Conservation (phyloP, 2,888 invertebrate genomes). For the Catocala nupta region DNA sequence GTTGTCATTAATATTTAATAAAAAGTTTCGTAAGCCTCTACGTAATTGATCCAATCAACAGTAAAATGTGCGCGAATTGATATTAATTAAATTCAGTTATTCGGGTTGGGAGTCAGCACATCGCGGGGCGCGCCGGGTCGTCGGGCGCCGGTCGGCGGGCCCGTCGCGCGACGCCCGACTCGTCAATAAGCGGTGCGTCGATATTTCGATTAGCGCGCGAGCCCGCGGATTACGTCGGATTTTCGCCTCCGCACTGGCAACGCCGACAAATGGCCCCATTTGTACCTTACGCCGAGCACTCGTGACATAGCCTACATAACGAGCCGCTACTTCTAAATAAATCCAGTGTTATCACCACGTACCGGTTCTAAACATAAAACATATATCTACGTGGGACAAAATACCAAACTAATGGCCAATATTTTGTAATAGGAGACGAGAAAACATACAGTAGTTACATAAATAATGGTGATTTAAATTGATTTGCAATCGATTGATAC, state of each 20-base stretch:
- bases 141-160: slow-evolving; percentile 33
- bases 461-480: background rate
- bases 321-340: slow-evolving; percentile 41
- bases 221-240: slow-evolving; percentile 82
- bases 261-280: slow-evolving; percentile 82
- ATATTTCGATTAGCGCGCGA: slow-evolving; percentile 85
- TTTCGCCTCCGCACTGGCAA: slow-evolving; percentile 77
- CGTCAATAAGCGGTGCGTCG: slow-evolving; percentile 79
- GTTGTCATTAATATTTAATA: slow-evolving; percentile 3
- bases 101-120: slow-evolving; percentile 29
- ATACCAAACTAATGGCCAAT: slow-evolving; percentile 7
- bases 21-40: background rate
- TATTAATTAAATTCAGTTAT: slow-evolving; percentile 20
- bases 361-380: slow-evolving; percentile 20
- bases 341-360: slow-evolving; percentile 28
- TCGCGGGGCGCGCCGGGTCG: slow-evolving; percentile 29
- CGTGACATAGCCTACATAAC: slow-evolving; percentile 44
- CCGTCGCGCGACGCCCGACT: slow-evolving; percentile 20
- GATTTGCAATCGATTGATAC: slow-evolving; percentile 2
- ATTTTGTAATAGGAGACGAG: slow-evolving; percentile 26
- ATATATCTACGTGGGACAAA: slow-evolving; percentile 13
- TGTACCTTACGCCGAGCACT: slow-evolving; percentile 67
- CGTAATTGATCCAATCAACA: slow-evolving; percentile 14
- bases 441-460: background rate
- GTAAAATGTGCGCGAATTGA: slow-evolving; percentile 17